Conservation (phyloP, 1,140 invertebrate genomes). For the Hycleus cichorii region DNA sequence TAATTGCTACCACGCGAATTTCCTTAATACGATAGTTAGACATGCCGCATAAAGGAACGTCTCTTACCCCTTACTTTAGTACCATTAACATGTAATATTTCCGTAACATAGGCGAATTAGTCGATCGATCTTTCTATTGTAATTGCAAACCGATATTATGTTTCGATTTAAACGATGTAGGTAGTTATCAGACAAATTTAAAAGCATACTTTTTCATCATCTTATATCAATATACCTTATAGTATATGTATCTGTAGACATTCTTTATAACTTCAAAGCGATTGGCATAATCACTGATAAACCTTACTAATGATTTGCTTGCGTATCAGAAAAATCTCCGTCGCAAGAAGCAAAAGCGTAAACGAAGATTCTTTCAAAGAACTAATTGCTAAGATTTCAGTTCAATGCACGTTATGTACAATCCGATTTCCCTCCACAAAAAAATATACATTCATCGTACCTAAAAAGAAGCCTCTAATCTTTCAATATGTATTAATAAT, state of each 20-base stretch:
- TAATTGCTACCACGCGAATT: conserved; percentile 35
- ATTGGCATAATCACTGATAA: conserved; percentile 38
- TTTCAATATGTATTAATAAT: conserved; percentile 30
- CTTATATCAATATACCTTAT: neutral
- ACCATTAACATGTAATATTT: conserved; percentile 35
- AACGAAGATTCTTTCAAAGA: conserved; percentile 34
- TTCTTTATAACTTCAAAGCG: conserved; percentile 35
- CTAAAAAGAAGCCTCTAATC: conserved; percentile 31
- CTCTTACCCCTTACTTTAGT: conserved; percentile 34
- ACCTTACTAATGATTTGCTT: conserved; percentile 38
- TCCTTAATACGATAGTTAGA: conserved; percentile 38
- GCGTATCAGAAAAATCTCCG: conserved; percentile 30
- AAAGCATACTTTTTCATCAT: neutral
- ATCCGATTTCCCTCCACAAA: conserved; percentile 34
- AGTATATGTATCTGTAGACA: neutral
- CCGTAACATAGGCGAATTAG: conserved; percentile 24
- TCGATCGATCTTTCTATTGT: conserved; percentile 28
- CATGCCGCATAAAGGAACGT: conserved; percentile 32
- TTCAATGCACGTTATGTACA: conserved; percentile 36
- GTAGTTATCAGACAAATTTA: neutral
- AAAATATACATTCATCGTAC: conserved; percentile 27
- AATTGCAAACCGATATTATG: conserved; percentile 7
- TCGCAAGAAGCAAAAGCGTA: conserved; percentile 25
- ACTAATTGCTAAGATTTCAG: conserved; percentile 39
- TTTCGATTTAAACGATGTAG: neutral